These are phyloP conservation scores for Gavialis gangeticus DNA, from an alignment of 2,113 vertebrate genomes.

Conservation along the genomic window DNA sequence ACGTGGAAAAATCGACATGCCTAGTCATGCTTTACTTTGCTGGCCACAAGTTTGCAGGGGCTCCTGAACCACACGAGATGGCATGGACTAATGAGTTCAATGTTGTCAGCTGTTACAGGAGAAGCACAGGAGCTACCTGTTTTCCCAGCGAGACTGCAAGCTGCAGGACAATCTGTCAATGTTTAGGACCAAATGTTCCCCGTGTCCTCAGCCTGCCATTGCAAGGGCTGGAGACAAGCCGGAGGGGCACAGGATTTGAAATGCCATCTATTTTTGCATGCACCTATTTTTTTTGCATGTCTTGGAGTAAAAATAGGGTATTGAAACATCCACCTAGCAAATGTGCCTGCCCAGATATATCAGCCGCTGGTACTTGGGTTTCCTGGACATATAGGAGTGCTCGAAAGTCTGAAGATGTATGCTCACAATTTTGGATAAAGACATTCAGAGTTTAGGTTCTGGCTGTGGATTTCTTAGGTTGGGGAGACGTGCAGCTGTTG, in stretches of 20 bases:
- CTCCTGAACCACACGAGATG: not conserved
- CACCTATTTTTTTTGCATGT: too few relatives aligned
- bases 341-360: not conserved
- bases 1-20: too few relatives aligned
- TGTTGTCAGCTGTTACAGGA: not conserved
- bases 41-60: not conserved
- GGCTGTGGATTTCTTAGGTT: not conserved
- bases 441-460: not conserved
- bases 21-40: not conserved
- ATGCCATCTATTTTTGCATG: too few relatives aligned
- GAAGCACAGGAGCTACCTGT: not conserved
- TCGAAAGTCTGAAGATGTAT: not conserved
- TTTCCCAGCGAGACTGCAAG: not conserved
- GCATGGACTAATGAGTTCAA: not conserved
- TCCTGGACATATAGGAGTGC: not conserved
- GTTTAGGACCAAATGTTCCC: not conserved
- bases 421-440: not conserved
- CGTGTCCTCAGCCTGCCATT: not conserved
- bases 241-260: not conserved
- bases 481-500: not conserved
- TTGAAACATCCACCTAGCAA: not conserved
- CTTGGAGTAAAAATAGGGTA: too few relatives aligned
- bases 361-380: not conserved
- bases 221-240: not conserved
- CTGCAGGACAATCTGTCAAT: not conserved